A percentile compares a stretch with the other conserved stretches of the same genome.
Conservation (phyloP, 2,113 vertebrate species). For the Sturnira hondurensis region DNA sequence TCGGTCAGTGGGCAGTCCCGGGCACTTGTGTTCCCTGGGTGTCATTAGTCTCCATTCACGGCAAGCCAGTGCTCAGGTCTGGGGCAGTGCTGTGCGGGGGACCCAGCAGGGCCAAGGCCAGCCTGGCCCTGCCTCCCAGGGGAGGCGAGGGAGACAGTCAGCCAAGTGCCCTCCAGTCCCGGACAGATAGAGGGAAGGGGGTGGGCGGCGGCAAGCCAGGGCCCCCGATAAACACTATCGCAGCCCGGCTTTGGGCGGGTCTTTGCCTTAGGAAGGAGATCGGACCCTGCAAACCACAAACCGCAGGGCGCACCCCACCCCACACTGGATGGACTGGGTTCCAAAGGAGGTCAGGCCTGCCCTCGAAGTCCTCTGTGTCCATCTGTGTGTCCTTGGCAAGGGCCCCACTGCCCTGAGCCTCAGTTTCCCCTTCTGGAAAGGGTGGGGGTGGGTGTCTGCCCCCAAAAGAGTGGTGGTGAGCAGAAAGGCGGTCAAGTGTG, state of each 20-base stretch:
- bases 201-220: background rate
- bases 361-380: accelerated
- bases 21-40: background rate
- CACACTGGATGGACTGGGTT: background rate
- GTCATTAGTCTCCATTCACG: background rate
- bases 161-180: background rate
- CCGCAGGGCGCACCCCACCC: accelerated
- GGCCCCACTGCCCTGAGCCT: background rate
- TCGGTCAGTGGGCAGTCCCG: background rate
- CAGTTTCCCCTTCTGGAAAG: background rate
- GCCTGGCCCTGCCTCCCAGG: background rate
- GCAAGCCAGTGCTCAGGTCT: background rate
- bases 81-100: background rate
- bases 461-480: background rate
- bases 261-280: background rate
- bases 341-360: background rate
- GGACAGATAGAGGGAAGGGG: background rate
- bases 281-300: accelerated
- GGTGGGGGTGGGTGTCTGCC: accelerated
- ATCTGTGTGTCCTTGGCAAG: background rate
- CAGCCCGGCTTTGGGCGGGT: accelerated
- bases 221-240: background rate
- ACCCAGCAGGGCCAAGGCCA: background rate
- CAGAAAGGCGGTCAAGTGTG: background rate
- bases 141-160: background rate